Percentiles rank a stretch among this genome's conserved stretches.
These are phyloP conservation scores for Drosophila lacicola DNA, from an alignment of 2,888 invertebrate species.

Conservation along the genomic window DNA sequence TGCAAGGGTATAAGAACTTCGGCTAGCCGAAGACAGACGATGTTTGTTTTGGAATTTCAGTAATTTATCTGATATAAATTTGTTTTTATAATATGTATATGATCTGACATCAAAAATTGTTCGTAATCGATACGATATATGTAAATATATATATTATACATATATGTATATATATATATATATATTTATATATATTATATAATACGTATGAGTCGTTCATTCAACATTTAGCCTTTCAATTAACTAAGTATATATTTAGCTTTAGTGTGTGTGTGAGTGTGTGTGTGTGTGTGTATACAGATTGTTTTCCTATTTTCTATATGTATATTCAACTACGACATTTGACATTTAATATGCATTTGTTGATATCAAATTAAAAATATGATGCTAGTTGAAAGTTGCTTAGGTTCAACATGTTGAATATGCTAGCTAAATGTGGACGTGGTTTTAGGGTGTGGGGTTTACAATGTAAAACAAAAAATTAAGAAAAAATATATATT, in stretches of 20 bases:
- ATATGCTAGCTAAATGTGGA: slow-evolving; percentile 27
- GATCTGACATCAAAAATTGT: slow-evolving; percentile 38
- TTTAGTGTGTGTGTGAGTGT: slow-evolving; percentile 37
- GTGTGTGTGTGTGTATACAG: slow-evolving; percentile 32
- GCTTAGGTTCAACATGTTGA: slow-evolving; percentile 9
- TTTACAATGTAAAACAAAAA: too few species aligned
- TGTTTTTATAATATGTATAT: slow-evolving; percentile 3
- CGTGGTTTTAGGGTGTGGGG: not conserved
- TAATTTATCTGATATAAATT: slow-evolving; percentile 10
- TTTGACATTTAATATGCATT: slow-evolving; percentile 22
- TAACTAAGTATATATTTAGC: slow-evolving; percentile 44
- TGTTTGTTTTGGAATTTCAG: not conserved
- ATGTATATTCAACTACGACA: slow-evolving; percentile 10
- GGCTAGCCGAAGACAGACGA: slow-evolving; percentile 34
- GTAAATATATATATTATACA: slow-evolving; percentile 28
- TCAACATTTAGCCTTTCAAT: slow-evolving; percentile 60
- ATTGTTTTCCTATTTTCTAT: slow-evolving; percentile 15
- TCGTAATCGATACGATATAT: slow-evolving; percentile 45
- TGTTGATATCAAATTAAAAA: slow-evolving; percentile 21
- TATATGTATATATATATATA: slow-evolving; percentile 13
- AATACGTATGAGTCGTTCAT: slow-evolving; percentile 58
- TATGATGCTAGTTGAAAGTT: slow-evolving; percentile 13
- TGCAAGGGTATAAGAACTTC: slow-evolving; percentile 41
- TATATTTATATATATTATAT: slow-evolving; percentile 37
- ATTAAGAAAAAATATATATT: not conserved